Percentiles rank a stretch among this genome's conserved stretches.
These are phyloP conservation scores for Pseudococcus jackbeardsleyi DNA, from an alignment of 2,888 invertebrate species.

Conservation along the genomic window DNA sequence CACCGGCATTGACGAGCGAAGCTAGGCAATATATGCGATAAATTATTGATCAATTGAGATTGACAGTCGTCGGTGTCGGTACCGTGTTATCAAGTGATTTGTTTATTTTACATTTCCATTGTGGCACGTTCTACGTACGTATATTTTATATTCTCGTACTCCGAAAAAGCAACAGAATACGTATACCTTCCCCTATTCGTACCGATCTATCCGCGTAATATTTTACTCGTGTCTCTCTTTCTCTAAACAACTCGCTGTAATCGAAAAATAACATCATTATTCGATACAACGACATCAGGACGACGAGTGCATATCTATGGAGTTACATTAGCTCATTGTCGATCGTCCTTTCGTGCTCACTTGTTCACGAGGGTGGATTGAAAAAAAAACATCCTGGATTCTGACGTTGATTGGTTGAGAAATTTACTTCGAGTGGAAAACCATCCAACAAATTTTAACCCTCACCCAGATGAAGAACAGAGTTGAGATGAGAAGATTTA, in stretches of 20 bases:
- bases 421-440: no score
- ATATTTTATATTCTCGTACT: not conserved
- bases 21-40: not conserved
- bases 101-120: slow-evolving; percentile 4
- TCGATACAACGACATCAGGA: not conserved
- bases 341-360: no score
- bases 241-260: slow-evolving; percentile 9
- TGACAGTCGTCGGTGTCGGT: not conserved
- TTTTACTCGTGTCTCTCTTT: not conserved
- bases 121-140: not conserved
- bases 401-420: no score
- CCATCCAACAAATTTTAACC: no score
- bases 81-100: not conserved
- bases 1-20: not conserved
- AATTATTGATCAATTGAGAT: slow-evolving; percentile 10
- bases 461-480: no score
- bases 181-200: not conserved
- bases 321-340: not conserved
- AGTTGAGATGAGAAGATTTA: no score
- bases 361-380: no score
- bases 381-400: no score
- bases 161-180: not conserved
- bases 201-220: not conserved
- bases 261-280: slow-evolving; percentile 4
- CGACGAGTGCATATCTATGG: not conserved